Percentiles rank a stretch among this genome's conserved stretches.
Evolutionary conservation across 2,888 invertebrate genomes (phyloP).

Genomic region (Eucera pruinosa): DNA sequence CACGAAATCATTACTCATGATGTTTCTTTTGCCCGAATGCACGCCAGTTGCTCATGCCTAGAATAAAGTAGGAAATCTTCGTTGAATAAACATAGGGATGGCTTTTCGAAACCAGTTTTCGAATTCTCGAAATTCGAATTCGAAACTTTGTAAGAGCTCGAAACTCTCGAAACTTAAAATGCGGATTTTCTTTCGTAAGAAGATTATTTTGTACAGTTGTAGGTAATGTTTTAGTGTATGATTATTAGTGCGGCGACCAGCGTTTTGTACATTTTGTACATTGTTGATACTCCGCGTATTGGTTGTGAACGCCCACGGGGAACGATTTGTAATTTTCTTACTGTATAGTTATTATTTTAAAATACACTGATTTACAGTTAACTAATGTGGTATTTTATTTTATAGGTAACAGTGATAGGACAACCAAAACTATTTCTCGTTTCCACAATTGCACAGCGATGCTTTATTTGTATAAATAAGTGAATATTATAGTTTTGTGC

Average conservation of each 20-base stretch:
- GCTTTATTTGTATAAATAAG: too few relatives aligned
- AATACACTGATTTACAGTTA: constrained; percentile 46
- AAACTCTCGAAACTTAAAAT: too few relatives aligned
- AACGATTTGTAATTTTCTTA: constrained; percentile 47
- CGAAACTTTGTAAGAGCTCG: too few relatives aligned
- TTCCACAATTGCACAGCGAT: not conserved
- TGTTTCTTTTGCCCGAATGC: too few relatives aligned
- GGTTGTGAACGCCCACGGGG: constrained; percentile 25
- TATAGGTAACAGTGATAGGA: not conserved
- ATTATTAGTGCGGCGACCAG: constrained; percentile 1
- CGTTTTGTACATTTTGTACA: constrained; percentile 54
- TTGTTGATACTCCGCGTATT: constrained; percentile 39
- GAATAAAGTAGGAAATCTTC: too few relatives aligned
- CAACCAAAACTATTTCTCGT: not conserved
- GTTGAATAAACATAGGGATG: too few relatives aligned
- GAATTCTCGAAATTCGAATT: too few relatives aligned
- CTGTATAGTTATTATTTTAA: constrained; percentile 49
- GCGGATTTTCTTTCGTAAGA: too few relatives aligned
- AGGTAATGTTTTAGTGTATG: constrained; percentile 12
- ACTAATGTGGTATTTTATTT: not conserved
- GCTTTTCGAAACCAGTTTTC: too few relatives aligned
- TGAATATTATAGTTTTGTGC: too few relatives aligned
- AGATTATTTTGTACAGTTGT: constrained; percentile 37
- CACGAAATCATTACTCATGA: too few relatives aligned
- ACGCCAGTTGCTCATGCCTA: too few relatives aligned